phyloP scores from a whole-genome alignment of 2,797 vertebrate genomes.

The Anniella stebbinsi region DNA sequence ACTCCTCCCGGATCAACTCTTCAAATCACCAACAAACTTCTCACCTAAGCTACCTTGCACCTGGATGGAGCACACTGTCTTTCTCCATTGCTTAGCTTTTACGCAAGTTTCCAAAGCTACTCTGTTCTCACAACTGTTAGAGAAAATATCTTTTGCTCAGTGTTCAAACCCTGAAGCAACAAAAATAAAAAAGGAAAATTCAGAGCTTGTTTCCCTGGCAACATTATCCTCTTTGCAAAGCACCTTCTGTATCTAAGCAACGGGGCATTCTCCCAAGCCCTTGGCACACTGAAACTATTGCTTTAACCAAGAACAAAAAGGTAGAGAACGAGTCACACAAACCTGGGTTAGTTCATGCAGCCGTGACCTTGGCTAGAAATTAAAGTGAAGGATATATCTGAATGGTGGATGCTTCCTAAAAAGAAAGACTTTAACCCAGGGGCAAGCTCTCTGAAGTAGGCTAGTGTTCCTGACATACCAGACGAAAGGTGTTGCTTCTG shows the following conservation, averaged over 20 bases:
- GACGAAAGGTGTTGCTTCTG: not conserved
- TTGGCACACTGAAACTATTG: not conserved
- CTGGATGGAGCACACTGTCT: not conserved
- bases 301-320: constrained; percentile 24
- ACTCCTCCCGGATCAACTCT: not conserved
- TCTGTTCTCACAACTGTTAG: constrained; percentile 32
- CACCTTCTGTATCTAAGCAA: constrained; percentile 65
- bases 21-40: not conserved
- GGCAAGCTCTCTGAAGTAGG: accelerated
- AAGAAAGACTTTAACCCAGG: not conserved
- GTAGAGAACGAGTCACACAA: not conserved
- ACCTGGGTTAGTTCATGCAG: not conserved
- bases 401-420: not conserved
- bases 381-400: not conserved
- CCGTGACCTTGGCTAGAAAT: not conserved
- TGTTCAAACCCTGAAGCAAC: constrained; percentile 46
- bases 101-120: constrained; percentile 9
- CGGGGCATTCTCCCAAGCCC: constrained; percentile 50
- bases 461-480: accelerated
- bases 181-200: constrained; percentile 48
- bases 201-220: constrained; percentile 74
- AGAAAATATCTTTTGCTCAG: constrained; percentile 52
- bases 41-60: not conserved
- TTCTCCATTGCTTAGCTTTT: not conserved
- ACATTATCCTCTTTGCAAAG: constrained; percentile 60